Conservation (phyloP, 2,797 vertebrate species). For the Rhadinocentrus ornatus region DNA sequence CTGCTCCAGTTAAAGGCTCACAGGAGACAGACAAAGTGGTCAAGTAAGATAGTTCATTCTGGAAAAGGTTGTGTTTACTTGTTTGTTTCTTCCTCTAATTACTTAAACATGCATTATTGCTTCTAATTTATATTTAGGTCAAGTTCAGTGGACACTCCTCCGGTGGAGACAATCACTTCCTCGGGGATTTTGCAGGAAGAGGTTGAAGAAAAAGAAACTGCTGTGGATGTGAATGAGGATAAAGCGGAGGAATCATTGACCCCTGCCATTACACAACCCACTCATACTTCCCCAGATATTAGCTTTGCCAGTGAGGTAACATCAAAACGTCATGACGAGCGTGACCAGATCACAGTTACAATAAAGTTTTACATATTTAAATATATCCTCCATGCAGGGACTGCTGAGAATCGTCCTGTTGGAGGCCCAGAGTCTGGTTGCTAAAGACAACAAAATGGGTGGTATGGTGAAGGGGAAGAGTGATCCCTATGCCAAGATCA, state of each 20-base stretch:
- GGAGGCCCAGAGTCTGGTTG: constrained; percentile 88
- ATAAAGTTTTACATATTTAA: neutral
- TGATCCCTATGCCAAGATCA: constrained; percentile 90
- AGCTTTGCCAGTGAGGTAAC: constrained; percentile 87
- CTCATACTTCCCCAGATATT: constrained; percentile 81
- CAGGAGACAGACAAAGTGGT: constrained; percentile 61
- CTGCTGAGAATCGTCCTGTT: constrained; percentile 89
- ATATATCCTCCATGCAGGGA: constrained; percentile 73
- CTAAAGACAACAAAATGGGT: constrained; percentile 89
- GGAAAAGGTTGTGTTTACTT: neutral
- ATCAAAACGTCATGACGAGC: neutral
- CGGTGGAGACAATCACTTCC: constrained; percentile 61
- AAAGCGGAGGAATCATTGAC: constrained; percentile 59
- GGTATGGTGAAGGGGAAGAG: constrained; percentile 90
- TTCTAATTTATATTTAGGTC: constrained; percentile 58
- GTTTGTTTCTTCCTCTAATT: neutral
- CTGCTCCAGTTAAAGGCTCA: constrained; percentile 38
- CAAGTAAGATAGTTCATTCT: constrained; percentile 60
- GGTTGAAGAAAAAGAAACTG: constrained; percentile 19
- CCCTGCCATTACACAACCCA: constrained; percentile 63
- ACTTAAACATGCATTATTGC: neutral
- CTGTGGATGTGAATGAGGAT: constrained; percentile 58
- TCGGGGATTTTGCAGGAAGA: constrained; percentile 50
- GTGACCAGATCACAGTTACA: neutral
- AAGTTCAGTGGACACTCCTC: constrained; percentile 65